Evolutionary conservation across 2,888 invertebrate species (phyloP), one percentile per base, ranked within the genome.

Genomic region (Phytoseiulus persimilis): DNA sequence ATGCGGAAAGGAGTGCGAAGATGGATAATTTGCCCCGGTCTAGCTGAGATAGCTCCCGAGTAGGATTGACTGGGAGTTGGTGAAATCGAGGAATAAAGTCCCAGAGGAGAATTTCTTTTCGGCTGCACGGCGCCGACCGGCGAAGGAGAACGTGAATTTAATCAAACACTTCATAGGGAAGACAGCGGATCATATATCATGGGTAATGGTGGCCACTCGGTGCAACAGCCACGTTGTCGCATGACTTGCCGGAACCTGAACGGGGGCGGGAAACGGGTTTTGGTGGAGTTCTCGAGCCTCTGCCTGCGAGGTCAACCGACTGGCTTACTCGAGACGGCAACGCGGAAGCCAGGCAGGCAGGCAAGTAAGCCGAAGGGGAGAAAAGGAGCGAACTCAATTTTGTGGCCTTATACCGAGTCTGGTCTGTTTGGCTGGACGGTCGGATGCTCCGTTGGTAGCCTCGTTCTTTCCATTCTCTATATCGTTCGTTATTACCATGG

Each of bases 401-500:
- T 65, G 65, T 65, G 65, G 65, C 65, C 65, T 65, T 65, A 65
- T 65, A 28, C 65, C 65, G 1, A 28, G 23, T 65, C 65, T 2
- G 65, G 65, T 23, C 65, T 28, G 65, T 65, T 65, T 65, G 65
- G 65, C n/a, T n/a, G n/a, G n/a, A n/a, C n/a, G n/a, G n/a, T n/a
- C n/a, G n/a, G n/a, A n/a, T n/a, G n/a, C n/a, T 65, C 65, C 11
- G 65, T 23, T 65, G 39, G 39, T 65, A 14, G 65, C 23, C 65
- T 65, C 65, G 65, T 28, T 65, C 23, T 65, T 18, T 65, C 65
- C 28, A 65, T 65, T 65, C 65, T 65, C 65, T 65, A 14, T 65
- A 65, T 65, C 65, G 65, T 65, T 65, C 65, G 65, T 65, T 65
- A 65, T 65, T 65, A 65, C 65, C 65, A 65, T 65, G 65, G 65